Conservation (phyloP, 2,113 vertebrate species). For the Phycodurus eques region DNA sequence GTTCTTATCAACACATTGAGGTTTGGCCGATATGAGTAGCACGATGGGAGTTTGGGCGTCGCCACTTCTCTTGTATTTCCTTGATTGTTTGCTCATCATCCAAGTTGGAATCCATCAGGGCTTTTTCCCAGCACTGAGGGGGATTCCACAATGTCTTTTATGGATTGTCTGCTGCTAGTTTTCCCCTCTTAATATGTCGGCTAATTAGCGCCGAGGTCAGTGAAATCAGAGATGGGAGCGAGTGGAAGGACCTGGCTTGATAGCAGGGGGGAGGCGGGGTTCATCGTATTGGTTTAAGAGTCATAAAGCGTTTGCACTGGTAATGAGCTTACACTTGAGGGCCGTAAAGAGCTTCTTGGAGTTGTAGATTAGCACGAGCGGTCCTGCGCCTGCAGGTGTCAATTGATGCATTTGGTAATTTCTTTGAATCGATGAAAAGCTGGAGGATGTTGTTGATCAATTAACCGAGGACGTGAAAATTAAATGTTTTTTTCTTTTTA, state of each 20-base stretch:
- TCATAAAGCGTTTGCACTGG: constrained; percentile 19
- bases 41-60: no score
- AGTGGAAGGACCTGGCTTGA: neutral
- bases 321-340: neutral
- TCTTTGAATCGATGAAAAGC: neutral
- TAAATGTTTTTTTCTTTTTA: no score
- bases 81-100: no score
- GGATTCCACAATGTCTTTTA: no score
- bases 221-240: neutral
- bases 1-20: no score
- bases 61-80: no score
- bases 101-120: no score
- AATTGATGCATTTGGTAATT: neutral
- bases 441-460: no score
- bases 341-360: constrained; percentile 9
- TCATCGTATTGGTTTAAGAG: constrained; percentile 2
- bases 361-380: constrained; percentile 8
- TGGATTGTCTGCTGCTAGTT: neutral
- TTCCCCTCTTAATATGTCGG: neutral
- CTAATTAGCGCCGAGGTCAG: neutral
- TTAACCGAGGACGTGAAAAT: no score
- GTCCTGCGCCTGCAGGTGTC: constrained; percentile 3
- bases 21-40: no score
- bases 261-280: no score
- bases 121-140: no score